phyloP scores from a whole-genome alignment of 2,113 vertebrate genomes.

The Daubentonia madagascariensis region DNA sequence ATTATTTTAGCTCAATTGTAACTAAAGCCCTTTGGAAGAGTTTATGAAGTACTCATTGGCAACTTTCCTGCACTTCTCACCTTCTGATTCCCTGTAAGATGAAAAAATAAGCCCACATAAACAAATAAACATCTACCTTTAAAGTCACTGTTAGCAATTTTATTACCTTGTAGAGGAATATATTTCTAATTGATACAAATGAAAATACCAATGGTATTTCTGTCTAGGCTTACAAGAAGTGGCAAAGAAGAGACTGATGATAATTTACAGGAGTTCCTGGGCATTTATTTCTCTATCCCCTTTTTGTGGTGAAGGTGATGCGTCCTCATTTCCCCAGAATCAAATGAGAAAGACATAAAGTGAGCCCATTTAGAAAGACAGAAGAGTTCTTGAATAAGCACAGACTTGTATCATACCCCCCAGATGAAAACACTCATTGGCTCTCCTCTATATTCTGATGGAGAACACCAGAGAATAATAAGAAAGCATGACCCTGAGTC shows the following conservation, averaged over 20 bases:
- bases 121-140: neutral
- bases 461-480: neutral
- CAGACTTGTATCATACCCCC: neutral
- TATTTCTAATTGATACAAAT: neutral
- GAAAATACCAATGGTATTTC: neutral
- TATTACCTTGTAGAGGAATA: neutral
- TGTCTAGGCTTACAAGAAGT: neutral
- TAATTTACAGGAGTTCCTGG: neutral
- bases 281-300: neutral
- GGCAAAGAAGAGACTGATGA: neutral
- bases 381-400: neutral
- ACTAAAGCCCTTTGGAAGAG: neutral
- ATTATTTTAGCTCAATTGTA: neutral
- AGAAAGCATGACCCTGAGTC: neutral
- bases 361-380: neutral
- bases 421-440: rapidly evolving
- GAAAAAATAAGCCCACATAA: neutral
- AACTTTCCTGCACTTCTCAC: neutral
- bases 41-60: neutral
- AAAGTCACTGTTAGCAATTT: neutral
- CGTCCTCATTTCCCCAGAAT: neutral
- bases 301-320: neutral
- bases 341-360: neutral
- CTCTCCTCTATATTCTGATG: too few species aligned
- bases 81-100: neutral